Percentiles rank a stretch among this genome's conserved stretches.
These are phyloP conservation scores for Charadrius vociferus DNA, from an alignment of 2,113 vertebrate species.

Conservation along the genomic window DNA sequence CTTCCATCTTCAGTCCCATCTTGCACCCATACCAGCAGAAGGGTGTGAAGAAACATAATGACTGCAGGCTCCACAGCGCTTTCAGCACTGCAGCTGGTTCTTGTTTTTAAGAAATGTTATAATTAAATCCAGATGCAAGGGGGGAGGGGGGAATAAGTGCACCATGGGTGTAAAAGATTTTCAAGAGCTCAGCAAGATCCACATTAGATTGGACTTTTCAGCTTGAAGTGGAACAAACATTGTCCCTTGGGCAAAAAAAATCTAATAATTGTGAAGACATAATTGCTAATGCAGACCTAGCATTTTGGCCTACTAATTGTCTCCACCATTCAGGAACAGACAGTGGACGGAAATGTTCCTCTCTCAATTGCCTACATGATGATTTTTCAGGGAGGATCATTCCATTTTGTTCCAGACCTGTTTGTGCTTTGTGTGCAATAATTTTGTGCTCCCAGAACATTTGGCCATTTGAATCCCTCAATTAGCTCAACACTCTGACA, in stretches of 20 bases:
- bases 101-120: not conserved
- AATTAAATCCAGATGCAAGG: conserved; percentile 37
- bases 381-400: not conserved
- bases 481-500: conserved; percentile 20
- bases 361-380: not conserved
- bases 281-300: conserved; percentile 27
- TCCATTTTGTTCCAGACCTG: not conserved
- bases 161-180: not conserved
- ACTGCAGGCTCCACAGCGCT: not conserved
- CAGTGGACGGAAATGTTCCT: not conserved
- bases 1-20: not conserved
- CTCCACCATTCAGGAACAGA: not conserved
- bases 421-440: conserved; percentile 17
- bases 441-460: conserved; percentile 30
- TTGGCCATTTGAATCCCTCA: not conserved
- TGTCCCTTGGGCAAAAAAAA: not conserved
- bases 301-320: conserved; percentile 27
- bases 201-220: not conserved
- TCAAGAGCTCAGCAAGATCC: conserved; percentile 3
- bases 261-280: not conserved
- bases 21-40: not conserved
- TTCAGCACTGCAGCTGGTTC: conserved; percentile 22
- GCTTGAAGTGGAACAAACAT: not conserved
- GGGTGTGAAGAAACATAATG: not conserved
- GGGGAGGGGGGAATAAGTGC: not conserved